A percentile compares a stretch with the other conserved stretches of the same genome.
These are phyloP conservation scores for Charanyca ferruginea DNA, from an alignment of 2,888 invertebrate species.

Conservation along the genomic window DNA sequence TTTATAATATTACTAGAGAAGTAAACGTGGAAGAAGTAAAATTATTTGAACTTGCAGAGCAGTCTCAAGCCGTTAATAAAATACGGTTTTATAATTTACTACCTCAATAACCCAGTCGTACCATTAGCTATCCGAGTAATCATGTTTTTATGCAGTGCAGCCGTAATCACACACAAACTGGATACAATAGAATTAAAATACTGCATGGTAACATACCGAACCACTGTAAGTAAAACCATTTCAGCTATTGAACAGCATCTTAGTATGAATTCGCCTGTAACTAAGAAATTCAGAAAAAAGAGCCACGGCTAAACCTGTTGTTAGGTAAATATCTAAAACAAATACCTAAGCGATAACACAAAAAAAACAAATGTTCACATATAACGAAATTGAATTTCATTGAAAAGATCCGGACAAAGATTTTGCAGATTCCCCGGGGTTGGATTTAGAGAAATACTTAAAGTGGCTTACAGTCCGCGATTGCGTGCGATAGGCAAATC, in stretches of 20 bases:
- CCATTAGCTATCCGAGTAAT: no score
- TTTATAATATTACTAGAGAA: no score
- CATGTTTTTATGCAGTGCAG: neutral
- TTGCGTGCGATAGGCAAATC: slow-evolving; percentile 86
- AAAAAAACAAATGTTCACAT: slow-evolving; percentile 78
- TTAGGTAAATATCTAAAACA: slow-evolving; percentile 63
- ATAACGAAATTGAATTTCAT: slow-evolving; percentile 86
- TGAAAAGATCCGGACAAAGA: slow-evolving; percentile 84
- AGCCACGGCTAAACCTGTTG: slow-evolving; percentile 35
- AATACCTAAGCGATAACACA: slow-evolving; percentile 63
- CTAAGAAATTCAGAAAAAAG: slow-evolving; percentile 14
- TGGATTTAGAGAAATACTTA: slow-evolving; percentile 83
- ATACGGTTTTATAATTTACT: no score
- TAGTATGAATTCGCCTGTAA: slow-evolving; percentile 8
- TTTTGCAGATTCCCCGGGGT: slow-evolving; percentile 78
- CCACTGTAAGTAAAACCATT: neutral
- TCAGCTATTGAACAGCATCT: neutral
- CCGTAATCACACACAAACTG: neutral
- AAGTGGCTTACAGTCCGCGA: slow-evolving; percentile 84
- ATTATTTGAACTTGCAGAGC: no score
- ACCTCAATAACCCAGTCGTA: no score
- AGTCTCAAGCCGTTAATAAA: no score
- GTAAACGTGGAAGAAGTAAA: no score
- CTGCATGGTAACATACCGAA: neutral
- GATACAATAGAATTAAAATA: neutral